These are phyloP conservation scores for Hesperia comma DNA, from an alignment of 2,888 invertebrate species.

Conservation along the genomic window DNA sequence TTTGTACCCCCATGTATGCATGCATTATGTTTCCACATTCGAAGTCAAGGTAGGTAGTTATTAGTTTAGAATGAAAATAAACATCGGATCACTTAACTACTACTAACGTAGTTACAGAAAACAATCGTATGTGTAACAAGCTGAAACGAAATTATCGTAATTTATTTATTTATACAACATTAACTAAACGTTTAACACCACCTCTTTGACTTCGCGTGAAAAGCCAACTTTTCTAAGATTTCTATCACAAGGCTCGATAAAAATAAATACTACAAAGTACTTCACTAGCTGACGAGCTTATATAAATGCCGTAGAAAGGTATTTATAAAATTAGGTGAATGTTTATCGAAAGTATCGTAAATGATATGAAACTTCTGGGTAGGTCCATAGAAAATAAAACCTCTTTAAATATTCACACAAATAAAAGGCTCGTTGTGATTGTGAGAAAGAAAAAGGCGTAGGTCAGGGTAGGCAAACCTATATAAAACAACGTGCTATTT, in stretches of 20 bases:
- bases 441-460: too few relatives aligned
- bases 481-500: too few relatives aligned
- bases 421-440: too few relatives aligned
- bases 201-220: conserved; percentile 1
- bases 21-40: too few relatives aligned
- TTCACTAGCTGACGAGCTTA: background rate
- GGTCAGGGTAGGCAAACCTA: too few relatives aligned
- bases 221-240: conserved; percentile 7
- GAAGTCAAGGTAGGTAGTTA: too few relatives aligned
- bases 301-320: background rate
- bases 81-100: background rate
- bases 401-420: too few relatives aligned
- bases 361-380: background rate
- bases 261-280: conserved; percentile 1
- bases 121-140: background rate
- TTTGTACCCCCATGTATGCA: too few relatives aligned
- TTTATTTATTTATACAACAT: conserved; percentile 13
- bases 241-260: conserved; percentile 6
- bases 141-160: conserved; percentile 2
- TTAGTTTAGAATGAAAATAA: too few relatives aligned
- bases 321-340: background rate
- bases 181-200: conserved; percentile 11
- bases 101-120: background rate
- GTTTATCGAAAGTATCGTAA: background rate
- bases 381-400: background rate